Base-by-base conservation (phyloP, 1,140 invertebrate species). In the Brachionus rotundiformis region DNA sequence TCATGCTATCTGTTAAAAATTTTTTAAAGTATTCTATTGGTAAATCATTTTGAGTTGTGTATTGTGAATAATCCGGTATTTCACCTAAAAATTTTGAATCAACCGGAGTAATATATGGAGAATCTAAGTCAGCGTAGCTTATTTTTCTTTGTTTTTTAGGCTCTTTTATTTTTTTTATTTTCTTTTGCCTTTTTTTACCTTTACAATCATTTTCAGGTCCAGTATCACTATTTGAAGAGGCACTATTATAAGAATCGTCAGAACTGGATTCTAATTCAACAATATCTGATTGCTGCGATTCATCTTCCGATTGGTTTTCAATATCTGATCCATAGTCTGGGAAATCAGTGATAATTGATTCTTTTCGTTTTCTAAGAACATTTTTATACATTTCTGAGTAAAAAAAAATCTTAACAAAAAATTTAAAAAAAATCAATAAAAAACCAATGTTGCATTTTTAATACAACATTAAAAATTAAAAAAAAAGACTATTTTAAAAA, bases 381-480 rank as follows among this genome's bases (percentile, higher is more conserved):
- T 59, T 59, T 59, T 59, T 59, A 59, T 59, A 23, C 54, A 59
- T 59, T 59, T 59, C 11, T 59, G 11, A 5, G 3, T 11, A 25
- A 59, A 2, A 59, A 25, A 27, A 59, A 19, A 1, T 23, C 3
- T 36, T 36, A 23, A 59, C 2, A 59, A 23, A 25, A 59, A 59
- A 59, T 8, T 8, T 8, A 44, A 44, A 44, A 44, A 44, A 59
- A 27, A 5, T 59, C 54, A 59, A 59, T 59, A 19, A 59, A 59
- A 25, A 59, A 59, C 54, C 54, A 59, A 59, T 59, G 54, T 59
- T 59, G 54, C 54, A 59, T 59, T 59, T 59, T 59, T 59, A 11
- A 59, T 59, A 59, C 16, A 59, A 5, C 2, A 59, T 59, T 59
- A 59, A 59, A 59, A 59, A 11, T 59, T 59, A 59, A 59, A 59